These are phyloP conservation scores for Coleophora deauratella DNA, from an alignment of 2,888 invertebrate genomes.

Conservation along the genomic window DNA sequence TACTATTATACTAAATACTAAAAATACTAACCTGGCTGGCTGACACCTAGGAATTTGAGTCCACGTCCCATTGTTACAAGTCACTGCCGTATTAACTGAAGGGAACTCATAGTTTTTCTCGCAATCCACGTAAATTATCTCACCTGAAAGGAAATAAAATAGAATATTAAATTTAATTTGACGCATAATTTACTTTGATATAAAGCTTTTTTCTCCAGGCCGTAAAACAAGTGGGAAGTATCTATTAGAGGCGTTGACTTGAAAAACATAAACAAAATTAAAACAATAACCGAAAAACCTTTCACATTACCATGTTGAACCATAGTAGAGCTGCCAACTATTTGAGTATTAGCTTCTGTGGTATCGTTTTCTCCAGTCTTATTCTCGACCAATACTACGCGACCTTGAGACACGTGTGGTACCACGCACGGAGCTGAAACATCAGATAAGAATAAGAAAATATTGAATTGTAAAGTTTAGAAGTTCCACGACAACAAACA, in stretches of 20 bases:
- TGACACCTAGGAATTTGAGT: conserved; percentile 90
- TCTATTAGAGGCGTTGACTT: too few species aligned
- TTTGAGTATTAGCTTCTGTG: conserved; percentile 65
- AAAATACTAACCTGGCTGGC: conserved; percentile 78
- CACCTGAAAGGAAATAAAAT: conserved; percentile 38
- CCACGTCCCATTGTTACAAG: conserved; percentile 97
- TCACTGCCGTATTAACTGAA: conserved; percentile 81
- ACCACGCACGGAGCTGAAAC: conserved; percentile 92
- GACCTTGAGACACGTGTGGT: conserved; percentile 88
- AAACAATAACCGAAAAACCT: too few species aligned
- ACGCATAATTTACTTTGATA: too few species aligned
- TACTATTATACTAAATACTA: not conserved
- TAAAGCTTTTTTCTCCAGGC: too few species aligned
- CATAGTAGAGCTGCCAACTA: conserved; percentile 68
- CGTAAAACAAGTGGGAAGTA: too few species aligned
- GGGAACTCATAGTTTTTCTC: conserved; percentile 90
- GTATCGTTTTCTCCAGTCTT: conserved; percentile 64
- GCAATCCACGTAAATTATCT: conserved; percentile 80
- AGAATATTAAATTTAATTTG: conserved; percentile 2
- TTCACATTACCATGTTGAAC: conserved; percentile 71
- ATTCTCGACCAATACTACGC: conserved; percentile 78
- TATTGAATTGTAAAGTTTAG: too few species aligned
- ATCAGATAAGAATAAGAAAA: not conserved
- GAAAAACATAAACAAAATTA: too few species aligned
- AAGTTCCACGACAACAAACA: too few species aligned